phyloP scores from a whole-genome alignment of 2,113 vertebrate genomes.

The Serilophus lunatus region DNA sequence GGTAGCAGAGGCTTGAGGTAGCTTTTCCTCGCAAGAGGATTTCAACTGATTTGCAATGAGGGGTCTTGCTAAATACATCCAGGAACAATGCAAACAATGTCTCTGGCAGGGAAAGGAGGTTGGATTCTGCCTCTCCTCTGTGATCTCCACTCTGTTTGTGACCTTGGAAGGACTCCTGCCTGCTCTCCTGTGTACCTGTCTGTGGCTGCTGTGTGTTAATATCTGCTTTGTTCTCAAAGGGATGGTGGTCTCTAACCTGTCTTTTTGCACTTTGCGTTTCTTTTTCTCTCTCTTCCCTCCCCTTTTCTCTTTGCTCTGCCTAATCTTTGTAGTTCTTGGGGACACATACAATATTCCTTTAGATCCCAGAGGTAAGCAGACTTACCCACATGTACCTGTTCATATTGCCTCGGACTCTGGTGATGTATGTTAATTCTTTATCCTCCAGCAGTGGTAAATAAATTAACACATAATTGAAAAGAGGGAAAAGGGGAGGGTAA shows the following conservation, averaged over 20 bases:
- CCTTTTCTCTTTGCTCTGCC: constrained; percentile 75
- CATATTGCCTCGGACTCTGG: not conserved
- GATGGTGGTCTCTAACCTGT: constrained; percentile 84
- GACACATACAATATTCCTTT: constrained; percentile 99
- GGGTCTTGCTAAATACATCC: not conserved
- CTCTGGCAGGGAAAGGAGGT: not conserved
- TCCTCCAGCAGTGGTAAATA: constrained; percentile 16
- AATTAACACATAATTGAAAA: not conserved
- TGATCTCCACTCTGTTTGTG: not conserved
- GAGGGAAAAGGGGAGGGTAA: not conserved
- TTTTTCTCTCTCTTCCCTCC: constrained; percentile 72
- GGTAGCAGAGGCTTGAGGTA: not conserved
- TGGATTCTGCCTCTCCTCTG: not conserved
- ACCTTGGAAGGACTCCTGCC: not conserved
- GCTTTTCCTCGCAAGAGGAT: not conserved
- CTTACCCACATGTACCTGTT: not conserved
- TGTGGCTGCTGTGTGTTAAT: constrained; percentile 62
- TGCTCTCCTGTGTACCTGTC: constrained; percentile 6
- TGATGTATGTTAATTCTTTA: constrained; percentile 23
- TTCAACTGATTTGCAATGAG: not conserved
- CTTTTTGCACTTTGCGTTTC: constrained; percentile 86
- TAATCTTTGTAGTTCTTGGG: constrained; percentile 93
- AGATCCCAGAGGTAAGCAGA: constrained; percentile 99
- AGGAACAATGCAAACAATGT: not conserved
- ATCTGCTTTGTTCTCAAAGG: constrained; percentile 73